Evolutionary conservation across 2,113 vertebrate species (phyloP), one percentile per base, ranked within the genome.

Genomic region (Psilopogon haemacephalus): DNA sequence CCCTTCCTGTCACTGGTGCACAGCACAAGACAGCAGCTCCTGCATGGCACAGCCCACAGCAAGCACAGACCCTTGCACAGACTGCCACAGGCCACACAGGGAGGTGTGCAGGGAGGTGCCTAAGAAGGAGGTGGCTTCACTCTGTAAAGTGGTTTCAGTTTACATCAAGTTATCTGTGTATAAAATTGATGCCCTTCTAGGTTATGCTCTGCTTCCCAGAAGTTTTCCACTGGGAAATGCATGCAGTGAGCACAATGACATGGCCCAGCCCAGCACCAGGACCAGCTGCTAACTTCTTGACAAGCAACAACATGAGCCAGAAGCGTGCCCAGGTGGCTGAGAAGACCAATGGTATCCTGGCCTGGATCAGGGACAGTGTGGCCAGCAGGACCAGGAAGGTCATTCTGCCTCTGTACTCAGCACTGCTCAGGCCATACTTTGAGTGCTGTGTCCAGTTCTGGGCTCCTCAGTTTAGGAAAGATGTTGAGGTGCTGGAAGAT

Each of bases 21-120:
- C 37, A 23, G 50, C 88, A 88, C 63, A 46, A 94, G 68, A 70
- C 68, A 93, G 59, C 83, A 82, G 64, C 73, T 92, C 71, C 91
- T 91, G 71, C 68, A 21, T 3, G 3, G 52, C 89, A 63, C 64
- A 50, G 46, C 37, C 44, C 37, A 3, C 5, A 67, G 65, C 12
- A 21, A 32, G 42, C 50, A 76, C 40, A 87, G 81, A 16, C 20
- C 33, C 35, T 69, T 32, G n/a, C 24, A 72, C 27, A 79, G 83
- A 92, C 44, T 73, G 58, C 71, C 74, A 79, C 63, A 79, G 87
- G 63, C 40, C 84, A 67, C 6, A 2, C n/a, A 82, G 44, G n/a
- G n/a, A n/a, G n/a, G n/a, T n/a, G 50, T 59, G 3, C 9, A 17
- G 1, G 21, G 40, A 76, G 46, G 35, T 1, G 1, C 30, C 24